A percentile compares a stretch with the other conserved stretches of the same genome.
phyloP scores from a whole-genome alignment of 2,888 invertebrate species.

The Pinctada fucata region DNA sequence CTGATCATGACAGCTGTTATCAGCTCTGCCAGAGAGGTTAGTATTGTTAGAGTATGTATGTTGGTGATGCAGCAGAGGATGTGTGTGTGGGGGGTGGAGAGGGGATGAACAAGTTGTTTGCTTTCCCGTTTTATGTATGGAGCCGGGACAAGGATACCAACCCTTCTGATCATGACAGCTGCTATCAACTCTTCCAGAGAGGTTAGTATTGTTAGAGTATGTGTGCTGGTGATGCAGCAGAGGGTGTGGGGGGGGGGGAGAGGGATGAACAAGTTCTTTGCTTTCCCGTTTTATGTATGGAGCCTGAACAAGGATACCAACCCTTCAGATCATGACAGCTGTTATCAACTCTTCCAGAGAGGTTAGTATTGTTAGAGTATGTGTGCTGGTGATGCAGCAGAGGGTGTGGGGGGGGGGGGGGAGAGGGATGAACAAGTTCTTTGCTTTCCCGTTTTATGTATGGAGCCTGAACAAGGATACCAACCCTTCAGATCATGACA shows the following conservation, averaged over 20 bases:
- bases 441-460: constrained; percentile 92
- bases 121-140: constrained; percentile 93
- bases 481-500: constrained; percentile 45
- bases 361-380: constrained; percentile 50
- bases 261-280: constrained; percentile 89
- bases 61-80: not conserved
- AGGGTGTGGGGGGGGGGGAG: not conserved
- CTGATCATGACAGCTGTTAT: constrained; percentile 50
- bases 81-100: not conserved
- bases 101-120: constrained; percentile 88
- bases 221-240: not conserved
- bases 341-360: constrained; percentile 59
- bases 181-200: constrained; percentile 59
- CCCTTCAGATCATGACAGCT: constrained; percentile 45
- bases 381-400: not conserved
- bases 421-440: constrained; percentile 84
- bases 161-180: constrained; percentile 46
- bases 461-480: constrained; percentile 80
- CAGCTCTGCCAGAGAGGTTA: constrained; percentile 63
- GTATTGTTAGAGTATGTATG: constrained; percentile 7
- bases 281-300: constrained; percentile 93
- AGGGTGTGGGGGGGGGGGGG: not conserved
- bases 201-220: constrained; percentile 42
- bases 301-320: constrained; percentile 71
- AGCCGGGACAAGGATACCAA: constrained; percentile 71